phyloP scores from a whole-genome alignment of 1,140 invertebrate species.

The Harpegnathos saltator region DNA sequence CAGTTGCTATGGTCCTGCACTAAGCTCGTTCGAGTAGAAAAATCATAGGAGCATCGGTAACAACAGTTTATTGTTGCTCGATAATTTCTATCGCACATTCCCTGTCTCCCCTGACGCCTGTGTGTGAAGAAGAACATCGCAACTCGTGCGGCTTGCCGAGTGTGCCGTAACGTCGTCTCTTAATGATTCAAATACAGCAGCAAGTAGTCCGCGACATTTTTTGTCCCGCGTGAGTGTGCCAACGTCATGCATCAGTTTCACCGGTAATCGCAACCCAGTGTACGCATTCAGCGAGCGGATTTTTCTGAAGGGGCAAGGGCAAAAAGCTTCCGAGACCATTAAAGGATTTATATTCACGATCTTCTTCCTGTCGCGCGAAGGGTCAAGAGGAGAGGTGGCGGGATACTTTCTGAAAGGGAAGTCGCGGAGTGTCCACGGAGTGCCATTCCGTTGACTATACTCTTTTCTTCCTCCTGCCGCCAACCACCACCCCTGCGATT shows the following conservation, averaged over 20 bases:
- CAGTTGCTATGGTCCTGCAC: no score
- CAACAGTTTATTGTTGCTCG: no score
- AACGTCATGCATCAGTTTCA: constrained; percentile 21
- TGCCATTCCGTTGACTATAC: constrained; percentile 67
- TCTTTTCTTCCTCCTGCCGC: not conserved
- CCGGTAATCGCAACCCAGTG: constrained; percentile 18
- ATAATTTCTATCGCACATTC: no score
- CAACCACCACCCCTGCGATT: constrained; percentile 47
- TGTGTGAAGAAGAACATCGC: no score
- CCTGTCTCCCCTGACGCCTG: no score
- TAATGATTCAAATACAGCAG: not conserved
- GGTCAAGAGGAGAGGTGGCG: constrained; percentile 77
- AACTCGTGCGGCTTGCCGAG: no score
- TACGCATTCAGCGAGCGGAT: constrained; percentile 24
- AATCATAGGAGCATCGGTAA: no score
- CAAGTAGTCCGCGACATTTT: not conserved
- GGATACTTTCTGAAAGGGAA: constrained; percentile 71
- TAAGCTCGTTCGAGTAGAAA: no score
- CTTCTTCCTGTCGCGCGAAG: constrained; percentile 72
- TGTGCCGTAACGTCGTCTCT: no score
- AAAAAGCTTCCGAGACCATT: constrained; percentile 80
- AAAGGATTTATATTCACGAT: constrained; percentile 80
- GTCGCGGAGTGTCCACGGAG: constrained; percentile 76
- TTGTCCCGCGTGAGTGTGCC: not conserved
- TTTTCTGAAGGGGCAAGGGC: constrained; percentile 29